Percentiles rank a stretch among this genome's conserved stretches.
phyloP scores from a whole-genome alignment of 2,797 vertebrate genomes.

The Tokudaia tokunoshimensis region DNA sequence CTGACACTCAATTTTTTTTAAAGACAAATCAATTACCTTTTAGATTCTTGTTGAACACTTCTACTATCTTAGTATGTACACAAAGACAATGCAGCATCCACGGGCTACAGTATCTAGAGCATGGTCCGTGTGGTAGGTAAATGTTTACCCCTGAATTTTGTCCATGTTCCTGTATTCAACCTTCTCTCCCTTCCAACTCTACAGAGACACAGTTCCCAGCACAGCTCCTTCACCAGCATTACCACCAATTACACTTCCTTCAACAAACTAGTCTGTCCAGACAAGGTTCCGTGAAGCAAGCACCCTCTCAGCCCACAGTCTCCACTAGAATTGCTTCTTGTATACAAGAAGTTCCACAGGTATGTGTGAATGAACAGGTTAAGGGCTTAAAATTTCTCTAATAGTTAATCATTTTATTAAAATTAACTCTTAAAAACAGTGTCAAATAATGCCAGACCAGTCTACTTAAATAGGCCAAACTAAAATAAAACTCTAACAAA shows the following conservation, averaged over 20 bases:
- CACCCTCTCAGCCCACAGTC: too few species aligned
- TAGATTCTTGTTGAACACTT: background rate
- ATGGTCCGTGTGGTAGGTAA: background rate
- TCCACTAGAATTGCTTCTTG: background rate
- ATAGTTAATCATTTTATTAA: conserved; percentile 47
- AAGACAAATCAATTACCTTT: background rate
- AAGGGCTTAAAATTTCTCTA: conserved; percentile 42
- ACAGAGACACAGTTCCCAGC: background rate
- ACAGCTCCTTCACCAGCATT: background rate
- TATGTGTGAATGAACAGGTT: background rate
- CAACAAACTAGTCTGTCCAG: background rate
- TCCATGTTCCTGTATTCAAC: background rate
- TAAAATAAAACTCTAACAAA: conserved; percentile 94
- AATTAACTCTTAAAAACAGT: conserved; percentile 57
- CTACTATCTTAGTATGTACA: background rate
- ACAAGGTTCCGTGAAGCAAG: background rate
- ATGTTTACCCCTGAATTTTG: background rate
- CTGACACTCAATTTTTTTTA: background rate
- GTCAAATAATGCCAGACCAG: conserved; percentile 65
- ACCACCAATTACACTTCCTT: background rate
- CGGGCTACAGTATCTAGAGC: too few species aligned
- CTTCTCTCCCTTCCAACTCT: background rate
- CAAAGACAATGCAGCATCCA: background rate
- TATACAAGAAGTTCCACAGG: background rate
- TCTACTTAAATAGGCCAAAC: conserved; percentile 89